These are phyloP conservation scores for Drosophila ambigua DNA, from an alignment of 1,140 invertebrate species.

Conservation along the genomic window DNA sequence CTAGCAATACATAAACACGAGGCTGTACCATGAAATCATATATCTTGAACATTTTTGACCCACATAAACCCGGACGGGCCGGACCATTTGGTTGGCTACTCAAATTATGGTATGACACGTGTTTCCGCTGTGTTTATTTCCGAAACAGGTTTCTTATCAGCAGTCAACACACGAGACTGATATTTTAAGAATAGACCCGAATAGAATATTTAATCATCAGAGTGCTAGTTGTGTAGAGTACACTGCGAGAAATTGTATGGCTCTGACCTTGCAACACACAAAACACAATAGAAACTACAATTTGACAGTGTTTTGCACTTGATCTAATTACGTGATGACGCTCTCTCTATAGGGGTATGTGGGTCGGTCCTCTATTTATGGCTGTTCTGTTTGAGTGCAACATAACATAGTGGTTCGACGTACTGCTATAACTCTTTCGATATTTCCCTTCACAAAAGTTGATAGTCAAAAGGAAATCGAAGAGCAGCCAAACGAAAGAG, in stretches of 20 bases:
- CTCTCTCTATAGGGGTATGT: neutral
- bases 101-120: constrained; percentile 15
- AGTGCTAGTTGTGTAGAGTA: constrained; percentile 13
- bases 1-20: neutral
- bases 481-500: no score
- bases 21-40: no score
- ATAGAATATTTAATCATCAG: constrained; percentile 28
- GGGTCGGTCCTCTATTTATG: constrained; percentile 23
- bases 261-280: neutral
- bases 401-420: neutral
- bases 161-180: constrained; percentile 40
- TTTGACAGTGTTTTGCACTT: constrained; percentile 9
- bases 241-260: neutral
- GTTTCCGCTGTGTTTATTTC: constrained; percentile 49
- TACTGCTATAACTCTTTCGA: neutral
- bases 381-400: constrained; percentile 3
- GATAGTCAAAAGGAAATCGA: no score
- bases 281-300: constrained; percentile 2
- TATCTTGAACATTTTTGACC: constrained; percentile 7
- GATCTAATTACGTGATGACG: constrained; percentile 15
- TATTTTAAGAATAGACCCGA: constrained; percentile 19
- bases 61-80: constrained; percentile 34
- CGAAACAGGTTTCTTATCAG: constrained; percentile 26
- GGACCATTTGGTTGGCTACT: neutral
- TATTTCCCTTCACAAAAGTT: neutral